Evolutionary conservation across 2,113 vertebrate genomes (phyloP), one percentile per base, ranked within the genome.

Genomic region (Geococcyx californianus): DNA sequence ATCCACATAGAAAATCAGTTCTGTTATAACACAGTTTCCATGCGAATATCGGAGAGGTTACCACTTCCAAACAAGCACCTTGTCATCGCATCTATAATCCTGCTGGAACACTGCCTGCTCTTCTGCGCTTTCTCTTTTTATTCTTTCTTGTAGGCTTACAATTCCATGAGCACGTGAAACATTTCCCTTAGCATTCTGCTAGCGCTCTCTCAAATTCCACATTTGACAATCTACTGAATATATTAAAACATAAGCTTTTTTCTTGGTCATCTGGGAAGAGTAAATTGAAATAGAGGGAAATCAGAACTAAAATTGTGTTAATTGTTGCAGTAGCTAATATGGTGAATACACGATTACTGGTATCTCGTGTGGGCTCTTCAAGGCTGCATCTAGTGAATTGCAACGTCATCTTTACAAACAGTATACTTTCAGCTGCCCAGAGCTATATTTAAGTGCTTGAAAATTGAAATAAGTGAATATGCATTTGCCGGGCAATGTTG

Each of bases 391-490:
- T 73, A 64, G 16, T 45, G 52, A 90, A 79, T 24, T 84, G 44
- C n/a, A 72, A 49, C 20, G 45, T n/a, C 59, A 28, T 52, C 52
- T 83, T 85, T 58, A 73, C 36, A 88, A 95, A 66, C n/a, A 80
- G 13, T 79, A 18, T 54, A 66, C 28, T 87, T 95, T 52, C 67
- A 76, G 58, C 84, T 62, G 24, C 34, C 55, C 63, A 80, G 24
- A 90, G 67, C 24, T 58, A 87, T 33, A 55, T 5, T 60, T 76
- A 83, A 76, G 16, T 40, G 66, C 63, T 90, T 83, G 78, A 87
- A 95, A 87, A 91, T 26, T 3, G 6, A 91, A 91, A 56, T 51
- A 91, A 67, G 29, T 51, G 19, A 95, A 91, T 73, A 94, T 66
- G 90, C 49, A 58, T 83, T 92, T 83, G 13, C 17, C 49, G 58